Base-by-base conservation (phyloP, 92 coral and sea anemone genomes). In the Palythoa heliodiscus region DNA sequence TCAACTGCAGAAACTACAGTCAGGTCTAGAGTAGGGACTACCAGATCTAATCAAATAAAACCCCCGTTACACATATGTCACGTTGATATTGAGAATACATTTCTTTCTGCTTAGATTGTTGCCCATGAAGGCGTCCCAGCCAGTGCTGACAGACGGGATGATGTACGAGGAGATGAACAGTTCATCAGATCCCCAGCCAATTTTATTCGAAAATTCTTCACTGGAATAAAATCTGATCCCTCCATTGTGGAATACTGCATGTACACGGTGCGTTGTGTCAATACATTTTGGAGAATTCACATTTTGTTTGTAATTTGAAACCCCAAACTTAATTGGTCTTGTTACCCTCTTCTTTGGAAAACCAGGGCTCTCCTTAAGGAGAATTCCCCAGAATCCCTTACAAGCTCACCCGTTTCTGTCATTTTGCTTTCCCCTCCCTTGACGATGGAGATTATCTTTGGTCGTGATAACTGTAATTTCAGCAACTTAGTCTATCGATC, bases 181-280 rank as follows among this genome's bases (percentile, higher is more conserved):
- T 75, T 76, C 68, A 85, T 94, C 22, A 64, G 79, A 53, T 64
- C 35, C 11, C 67, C 86, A 14, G 86, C 91, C 15, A 82, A 86
- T 43, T 75, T 78, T 48, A 87, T 96, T 77, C 82, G 55, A 53
- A 71, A 86, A 19, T 63, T 80, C 37, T 84, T 93, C 9, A 73
- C 83, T 66, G 99, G 95, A 7, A 87, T 96, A 40, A 89, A 94
- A 16, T 85, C 93, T 53, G 83, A 82, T 73, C 99, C 98, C 19
- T 88, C 90, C 53, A 94, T 96, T 75, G 86, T 89, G 14, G 99
- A 96, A 84, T 77, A 94, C 78, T 96, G 99, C 63, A 86, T 96
- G 53, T 96, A 96, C 82, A 90, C 99, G 86, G 99, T 96, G 67
- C 86, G 96, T 86, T 6, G 69, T 63, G 74, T 25, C 37, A 67